phyloP scores from a whole-genome alignment of 2,797 vertebrate genomes.

The Gouania willdenowi region DNA sequence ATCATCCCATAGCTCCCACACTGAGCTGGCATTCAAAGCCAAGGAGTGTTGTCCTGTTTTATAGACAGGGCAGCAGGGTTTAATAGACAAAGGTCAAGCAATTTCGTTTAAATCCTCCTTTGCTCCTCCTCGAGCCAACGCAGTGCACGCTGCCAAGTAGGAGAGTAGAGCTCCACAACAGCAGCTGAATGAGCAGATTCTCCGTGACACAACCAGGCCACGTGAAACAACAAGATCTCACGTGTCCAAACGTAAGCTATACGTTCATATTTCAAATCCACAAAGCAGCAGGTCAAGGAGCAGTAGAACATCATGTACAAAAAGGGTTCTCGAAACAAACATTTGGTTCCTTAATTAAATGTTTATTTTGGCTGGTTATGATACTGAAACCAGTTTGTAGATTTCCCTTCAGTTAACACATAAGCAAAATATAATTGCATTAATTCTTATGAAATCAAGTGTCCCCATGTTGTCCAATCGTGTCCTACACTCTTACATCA shows the following conservation, averaged over 20 bases:
- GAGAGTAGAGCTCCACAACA: constrained; percentile 13
- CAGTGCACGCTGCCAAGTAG: constrained; percentile 33
- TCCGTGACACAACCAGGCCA: constrained; percentile 31
- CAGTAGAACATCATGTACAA: no score
- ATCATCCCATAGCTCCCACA: constrained; percentile 33
- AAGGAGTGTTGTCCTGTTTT: constrained; percentile 32
- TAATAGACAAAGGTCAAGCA: constrained; percentile 54
- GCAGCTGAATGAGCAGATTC: constrained; percentile 30
- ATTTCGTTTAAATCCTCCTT: constrained; percentile 56
- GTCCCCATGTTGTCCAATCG: no score
- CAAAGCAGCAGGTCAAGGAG: neutral
- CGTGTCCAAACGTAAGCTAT: constrained; percentile 3
- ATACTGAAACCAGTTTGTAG: no score
- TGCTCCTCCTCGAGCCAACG: constrained; percentile 48
- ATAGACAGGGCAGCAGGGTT: constrained; percentile 38
- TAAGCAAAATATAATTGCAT: no score
- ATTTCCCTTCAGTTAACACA: no score
- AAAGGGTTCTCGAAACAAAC: no score
- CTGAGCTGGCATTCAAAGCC: constrained; percentile 25
- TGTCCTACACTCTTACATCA: no score
- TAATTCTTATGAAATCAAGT: no score
- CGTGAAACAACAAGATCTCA: constrained; percentile 17
- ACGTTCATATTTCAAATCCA: constrained; percentile 30
- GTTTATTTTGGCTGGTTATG: no score
- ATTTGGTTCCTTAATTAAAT: no score